Percentiles rank a stretch among this genome's conserved stretches.
These are phyloP conservation scores for Papilio helenus DNA, from an alignment of 1,140 invertebrate genomes.

Conservation along the genomic window DNA sequence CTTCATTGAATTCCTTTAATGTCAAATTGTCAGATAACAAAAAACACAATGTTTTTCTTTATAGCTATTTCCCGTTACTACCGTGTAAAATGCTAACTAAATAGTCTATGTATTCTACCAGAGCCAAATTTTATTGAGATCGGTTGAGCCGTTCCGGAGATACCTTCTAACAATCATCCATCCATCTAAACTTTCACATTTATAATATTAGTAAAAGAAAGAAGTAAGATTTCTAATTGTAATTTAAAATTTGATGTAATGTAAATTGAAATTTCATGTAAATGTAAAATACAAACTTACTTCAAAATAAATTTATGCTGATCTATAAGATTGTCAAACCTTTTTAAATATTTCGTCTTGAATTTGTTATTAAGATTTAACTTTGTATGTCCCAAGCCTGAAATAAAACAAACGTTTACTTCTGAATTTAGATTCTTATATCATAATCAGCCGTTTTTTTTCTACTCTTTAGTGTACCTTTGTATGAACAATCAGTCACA, in stretches of 20 bases:
- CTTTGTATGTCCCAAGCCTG: background rate
- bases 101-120: no score
- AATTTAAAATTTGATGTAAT: background rate
- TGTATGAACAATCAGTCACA: slow-evolving; percentile 55
- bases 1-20: slow-evolving; percentile 53
- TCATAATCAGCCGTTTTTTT: background rate
- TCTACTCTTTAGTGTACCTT: background rate
- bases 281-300: slow-evolving; percentile 44
- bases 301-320: slow-evolving; percentile 60
- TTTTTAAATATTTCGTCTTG: slow-evolving; percentile 47
- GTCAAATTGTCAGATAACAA: background rate
- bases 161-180: no score
- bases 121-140: no score
- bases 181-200: no score
- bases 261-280: background rate
- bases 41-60: background rate
- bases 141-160: no score
- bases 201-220: no score
- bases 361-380: slow-evolving; percentile 43
- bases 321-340: slow-evolving; percentile 52
- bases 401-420: background rate
- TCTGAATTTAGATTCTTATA: background rate
- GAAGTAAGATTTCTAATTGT: no score
- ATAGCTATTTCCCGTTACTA: no score
- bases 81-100: no score